Base-by-base conservation (phyloP, 2,888 invertebrate species). In the Caenorhabditis imperialis region DNA sequence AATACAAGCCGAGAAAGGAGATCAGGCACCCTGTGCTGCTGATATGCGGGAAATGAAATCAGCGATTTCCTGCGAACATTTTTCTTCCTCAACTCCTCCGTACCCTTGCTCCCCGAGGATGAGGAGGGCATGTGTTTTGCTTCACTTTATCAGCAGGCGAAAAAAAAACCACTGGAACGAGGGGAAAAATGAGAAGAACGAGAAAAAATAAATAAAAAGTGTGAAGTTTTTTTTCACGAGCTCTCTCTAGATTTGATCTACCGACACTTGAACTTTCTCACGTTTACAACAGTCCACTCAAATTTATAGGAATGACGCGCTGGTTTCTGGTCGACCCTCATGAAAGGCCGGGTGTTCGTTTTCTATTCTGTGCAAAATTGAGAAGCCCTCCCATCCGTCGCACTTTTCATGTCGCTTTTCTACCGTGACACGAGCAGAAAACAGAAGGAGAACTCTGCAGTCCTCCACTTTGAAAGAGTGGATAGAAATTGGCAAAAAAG, bases 121-220 rank as follows among this genome's bases (percentile, higher is more conserved):
- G 55, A 25, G 50, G 57, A 57, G 23, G 35, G 40, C 57, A 50
- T 65, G 63, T 63, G 40, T 57, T 57, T 50, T 55, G 57, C 55
- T 57, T 48, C 33, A 48, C 33, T 63, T 57, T 65, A 65, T 65
- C 65, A 57, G 30, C 10, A n/a, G n/a, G n/a, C n/a, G n/a, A n/a
- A n/a, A n/a, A n/a, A n/a, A n/a, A n/a, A n/a, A n/a, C n/a, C n/a
- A n/a, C n/a, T n/a, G n/a, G 47, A 54, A 62, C 40, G 22, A 45
- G 27, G 4, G 10, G 44, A 22, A 65, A 65, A 48, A 65, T 57
- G 54, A 57, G 55, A 50, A 47, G 65, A 57, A 50, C 48, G 57
- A 55, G 35, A 30, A 10, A 30, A 10, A 6, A 30, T 7, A 30
- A 30, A 7, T 7, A 30, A 30, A 30, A 30, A 30, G 30, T 30